A percentile compares a stretch with the other conserved stretches of the same genome.
These are phyloP conservation scores for Lasioglossum calceatum DNA, from an alignment of 2,888 invertebrate species.

Conservation along the genomic window DNA sequence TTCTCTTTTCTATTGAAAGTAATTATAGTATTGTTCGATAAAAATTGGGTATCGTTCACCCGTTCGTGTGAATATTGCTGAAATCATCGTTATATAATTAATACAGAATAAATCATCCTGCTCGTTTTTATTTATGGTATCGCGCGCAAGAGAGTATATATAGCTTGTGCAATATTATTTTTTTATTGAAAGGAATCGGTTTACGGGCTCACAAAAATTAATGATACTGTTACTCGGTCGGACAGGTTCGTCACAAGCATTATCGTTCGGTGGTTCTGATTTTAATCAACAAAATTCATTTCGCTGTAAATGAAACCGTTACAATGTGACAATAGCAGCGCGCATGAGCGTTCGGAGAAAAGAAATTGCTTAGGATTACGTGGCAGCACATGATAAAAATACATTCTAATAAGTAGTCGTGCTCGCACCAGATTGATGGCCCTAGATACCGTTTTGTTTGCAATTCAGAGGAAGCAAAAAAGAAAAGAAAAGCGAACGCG, in stretches of 20 bases:
- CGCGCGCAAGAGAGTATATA: neutral
- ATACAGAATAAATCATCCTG: constrained; percentile 14
- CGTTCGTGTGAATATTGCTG: neutral
- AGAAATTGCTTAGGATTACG: constrained; percentile 64
- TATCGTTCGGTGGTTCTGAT: neutral
- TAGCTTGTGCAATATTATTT: neutral
- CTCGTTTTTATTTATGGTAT: constrained; percentile 7
- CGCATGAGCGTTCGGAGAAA: constrained; percentile 62
- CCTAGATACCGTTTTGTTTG: constrained; percentile 9
- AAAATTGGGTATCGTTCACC: neutral
- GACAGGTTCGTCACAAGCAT: neutral
- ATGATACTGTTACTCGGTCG: neutral
- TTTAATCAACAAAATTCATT: constrained; percentile 29
- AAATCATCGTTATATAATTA: neutral
- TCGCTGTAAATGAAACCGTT: constrained; percentile 34
- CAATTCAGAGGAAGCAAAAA: neutral
- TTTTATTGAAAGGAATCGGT: neutral
- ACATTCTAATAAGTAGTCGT: constrained; percentile 41
- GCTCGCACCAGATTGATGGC: constrained; percentile 1
- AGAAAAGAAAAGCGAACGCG: neutral
- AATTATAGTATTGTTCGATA: neutral
- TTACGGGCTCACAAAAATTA: neutral
- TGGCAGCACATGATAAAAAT: constrained; percentile 65
- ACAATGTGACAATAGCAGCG: constrained; percentile 45
- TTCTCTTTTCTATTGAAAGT: neutral